Percentiles rank a stretch among this genome's conserved stretches.
These are phyloP conservation scores for Blastobasis lacticolella DNA, from an alignment of 2,888 invertebrate genomes.

Conservation along the genomic window DNA sequence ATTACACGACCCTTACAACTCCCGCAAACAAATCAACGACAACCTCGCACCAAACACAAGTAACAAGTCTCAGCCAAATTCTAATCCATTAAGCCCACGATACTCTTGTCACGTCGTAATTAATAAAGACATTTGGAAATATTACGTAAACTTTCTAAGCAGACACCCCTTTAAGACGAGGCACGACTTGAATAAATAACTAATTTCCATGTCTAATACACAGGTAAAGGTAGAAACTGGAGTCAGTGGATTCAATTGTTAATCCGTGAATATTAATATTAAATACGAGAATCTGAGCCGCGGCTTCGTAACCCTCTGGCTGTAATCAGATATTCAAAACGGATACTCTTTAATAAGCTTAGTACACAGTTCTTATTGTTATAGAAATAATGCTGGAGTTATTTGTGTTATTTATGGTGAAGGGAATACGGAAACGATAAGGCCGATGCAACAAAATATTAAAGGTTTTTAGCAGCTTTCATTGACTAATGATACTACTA, in stretches of 20 bases:
- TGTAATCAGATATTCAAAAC: conserved; percentile 60
- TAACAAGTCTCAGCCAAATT: no score
- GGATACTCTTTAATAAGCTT: conserved; percentile 50
- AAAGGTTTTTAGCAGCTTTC: no score
- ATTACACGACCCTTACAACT: no score
- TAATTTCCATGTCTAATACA: conserved; percentile 67
- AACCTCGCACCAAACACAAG: no score
- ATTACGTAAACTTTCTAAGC: conserved; percentile 26
- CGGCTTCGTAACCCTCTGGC: conserved; percentile 48
- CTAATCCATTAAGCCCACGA: background rate
- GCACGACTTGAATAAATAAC: conserved; percentile 64
- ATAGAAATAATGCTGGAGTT: no score
- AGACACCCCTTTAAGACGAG: conserved; percentile 33
- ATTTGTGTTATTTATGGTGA: no score
- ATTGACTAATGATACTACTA: no score
- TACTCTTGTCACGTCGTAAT: background rate
- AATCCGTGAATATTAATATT: conserved; percentile 13
- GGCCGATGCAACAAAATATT: no score
- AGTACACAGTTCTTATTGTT: no score
- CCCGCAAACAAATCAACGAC: no score
- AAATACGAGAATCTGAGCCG: conserved; percentile 8
- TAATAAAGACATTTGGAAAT: conserved; percentile 2
- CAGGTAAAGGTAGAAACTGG: background rate
- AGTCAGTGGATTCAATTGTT: conserved; percentile 51
- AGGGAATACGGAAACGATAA: no score